A percentile compares a stretch with the other conserved stretches of the same genome.
phyloP scores from a whole-genome alignment of 2,797 vertebrate genomes.

The Myoxocephalus aenaeus region DNA sequence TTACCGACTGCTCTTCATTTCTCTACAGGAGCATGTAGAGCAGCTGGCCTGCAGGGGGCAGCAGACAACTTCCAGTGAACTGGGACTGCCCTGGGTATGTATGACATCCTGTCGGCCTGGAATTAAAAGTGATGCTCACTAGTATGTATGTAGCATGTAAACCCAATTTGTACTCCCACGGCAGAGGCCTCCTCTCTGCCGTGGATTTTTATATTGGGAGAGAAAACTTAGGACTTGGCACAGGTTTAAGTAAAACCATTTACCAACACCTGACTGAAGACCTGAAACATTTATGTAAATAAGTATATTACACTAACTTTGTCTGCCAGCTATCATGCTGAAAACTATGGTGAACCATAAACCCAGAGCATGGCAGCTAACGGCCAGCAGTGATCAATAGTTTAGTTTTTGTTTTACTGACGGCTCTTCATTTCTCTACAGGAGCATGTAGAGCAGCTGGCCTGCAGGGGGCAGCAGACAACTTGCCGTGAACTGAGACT shows the following conservation, averaged over 20 bases:
- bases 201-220: slow-evolving; percentile 71
- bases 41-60: not conserved
- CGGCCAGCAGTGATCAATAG: fast-evolving
- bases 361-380: slow-evolving; percentile 42
- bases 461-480: not conserved
- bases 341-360: slow-evolving; percentile 47
- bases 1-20: not conserved
- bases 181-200: slow-evolving; percentile 64
- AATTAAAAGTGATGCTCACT: too few species aligned
- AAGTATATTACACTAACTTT: too few species aligned
- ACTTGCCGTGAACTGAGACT: fast-evolving
- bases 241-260: slow-evolving; percentile 58
- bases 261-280: slow-evolving; percentile 75
- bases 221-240: slow-evolving; percentile 72
- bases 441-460: not conserved
- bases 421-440: not conserved
- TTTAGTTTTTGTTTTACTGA: not conserved
- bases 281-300: slow-evolving; percentile 50
- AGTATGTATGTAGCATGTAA: not conserved
- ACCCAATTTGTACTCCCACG: slow-evolving; percentile 74
- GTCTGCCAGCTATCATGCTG: slow-evolving; percentile 30
- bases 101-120: not conserved
- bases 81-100: not conserved
- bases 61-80: not conserved
- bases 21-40: slow-evolving; percentile 9